phyloP scores from a whole-genome alignment of 2,113 vertebrate species.

The Tapirus terrestris region DNA sequence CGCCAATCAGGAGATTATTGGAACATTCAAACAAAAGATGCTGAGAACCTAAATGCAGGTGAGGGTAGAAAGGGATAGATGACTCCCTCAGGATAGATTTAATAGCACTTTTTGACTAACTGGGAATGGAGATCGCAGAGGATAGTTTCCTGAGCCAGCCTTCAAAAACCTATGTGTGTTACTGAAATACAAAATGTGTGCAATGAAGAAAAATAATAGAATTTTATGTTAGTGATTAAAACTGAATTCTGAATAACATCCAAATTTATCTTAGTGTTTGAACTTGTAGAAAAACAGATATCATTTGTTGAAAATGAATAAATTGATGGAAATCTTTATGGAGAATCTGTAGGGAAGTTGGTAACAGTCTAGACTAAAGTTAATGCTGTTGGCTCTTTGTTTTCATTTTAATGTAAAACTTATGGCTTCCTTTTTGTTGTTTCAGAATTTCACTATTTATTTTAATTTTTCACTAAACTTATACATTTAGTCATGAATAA shows the following conservation, averaged over 20 bases:
- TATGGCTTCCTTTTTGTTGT: background rate
- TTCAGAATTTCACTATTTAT: background rate
- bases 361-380: background rate
- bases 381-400: background rate
- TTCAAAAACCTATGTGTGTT: background rate
- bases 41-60: background rate
- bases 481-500: background rate
- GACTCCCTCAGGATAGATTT: background rate
- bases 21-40: conserved; percentile 10
- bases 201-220: conserved; percentile 14
- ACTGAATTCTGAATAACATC: background rate
- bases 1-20: background rate
- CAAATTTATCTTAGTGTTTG: background rate
- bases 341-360: background rate
- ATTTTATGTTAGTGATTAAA: background rate
- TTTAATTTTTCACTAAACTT: background rate
- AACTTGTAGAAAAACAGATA: background rate
- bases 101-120: background rate
- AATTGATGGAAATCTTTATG: background rate
- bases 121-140: background rate
- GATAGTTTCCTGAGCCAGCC: background rate
- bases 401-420: conserved; percentile 30
- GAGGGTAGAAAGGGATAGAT: background rate
- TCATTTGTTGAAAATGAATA: conserved; percentile 19
- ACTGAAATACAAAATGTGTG: background rate